Conservation (phyloP, 2,113 vertebrate genomes). For the Columbina picui region DNA sequence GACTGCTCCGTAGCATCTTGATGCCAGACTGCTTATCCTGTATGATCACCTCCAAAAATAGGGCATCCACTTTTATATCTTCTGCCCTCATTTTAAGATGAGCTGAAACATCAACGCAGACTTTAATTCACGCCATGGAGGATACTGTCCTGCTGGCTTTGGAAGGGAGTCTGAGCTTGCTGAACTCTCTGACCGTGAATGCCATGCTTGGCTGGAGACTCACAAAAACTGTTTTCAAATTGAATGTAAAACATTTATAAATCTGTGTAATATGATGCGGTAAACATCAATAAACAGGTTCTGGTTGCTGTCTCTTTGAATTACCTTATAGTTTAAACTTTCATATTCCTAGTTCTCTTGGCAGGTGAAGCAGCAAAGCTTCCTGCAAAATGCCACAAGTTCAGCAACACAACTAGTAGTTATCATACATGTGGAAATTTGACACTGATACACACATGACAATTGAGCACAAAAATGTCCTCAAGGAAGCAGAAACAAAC, state of each 20-base stretch:
- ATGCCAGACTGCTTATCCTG: background rate
- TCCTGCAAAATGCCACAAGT: background rate
- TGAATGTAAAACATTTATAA: background rate
- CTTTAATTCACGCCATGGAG: no score
- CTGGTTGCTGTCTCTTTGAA: background rate
- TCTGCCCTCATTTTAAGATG: background rate
- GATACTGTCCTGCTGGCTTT: background rate
- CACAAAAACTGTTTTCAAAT: background rate
- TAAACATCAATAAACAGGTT: background rate
- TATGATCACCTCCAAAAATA: background rate
- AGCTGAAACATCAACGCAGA: fast-evolving
- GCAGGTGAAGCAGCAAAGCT: background rate
- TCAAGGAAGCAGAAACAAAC: background rate
- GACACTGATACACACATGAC: background rate
- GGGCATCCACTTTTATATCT: background rate
- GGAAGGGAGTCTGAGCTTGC: background rate
- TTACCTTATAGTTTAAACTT: background rate
- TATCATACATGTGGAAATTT: background rate
- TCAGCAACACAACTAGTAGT: background rate
- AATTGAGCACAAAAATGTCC: background rate
- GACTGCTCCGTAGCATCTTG: background rate
- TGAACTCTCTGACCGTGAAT: background rate
- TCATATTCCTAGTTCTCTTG: background rate
- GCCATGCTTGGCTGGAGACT: background rate
- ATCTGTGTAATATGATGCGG: background rate